Percentiles rank a stretch among this genome's conserved stretches.
phyloP scores from a whole-genome alignment of 2,113 vertebrate genomes.

The Smithornis capensis region DNA sequence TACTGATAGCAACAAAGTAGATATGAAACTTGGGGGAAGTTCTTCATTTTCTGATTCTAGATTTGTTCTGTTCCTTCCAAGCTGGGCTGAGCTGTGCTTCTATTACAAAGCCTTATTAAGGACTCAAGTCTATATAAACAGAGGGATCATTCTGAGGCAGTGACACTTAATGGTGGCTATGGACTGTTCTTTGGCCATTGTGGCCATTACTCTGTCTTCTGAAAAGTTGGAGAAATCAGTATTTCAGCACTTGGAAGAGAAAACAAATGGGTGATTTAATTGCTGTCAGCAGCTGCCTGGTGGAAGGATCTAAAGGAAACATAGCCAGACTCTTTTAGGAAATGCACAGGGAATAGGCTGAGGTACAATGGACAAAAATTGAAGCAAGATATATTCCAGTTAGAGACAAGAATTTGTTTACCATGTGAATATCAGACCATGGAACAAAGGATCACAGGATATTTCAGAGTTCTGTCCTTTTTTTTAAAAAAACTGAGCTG shows the following conservation, averaged over 20 bases:
- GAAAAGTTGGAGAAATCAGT: neutral
- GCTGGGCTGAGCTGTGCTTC: neutral
- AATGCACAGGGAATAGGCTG: neutral
- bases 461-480: neutral
- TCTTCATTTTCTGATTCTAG: neutral
- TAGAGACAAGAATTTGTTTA: accelerated
- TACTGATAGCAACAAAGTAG: accelerated
- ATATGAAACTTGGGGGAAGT: accelerated
- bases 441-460: accelerated
- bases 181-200: accelerated
- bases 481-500: neutral
- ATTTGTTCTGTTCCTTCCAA: neutral
- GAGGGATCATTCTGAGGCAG: neutral
- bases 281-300: neutral
- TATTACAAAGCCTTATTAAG: neutral
- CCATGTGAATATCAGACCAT: accelerated
- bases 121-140: neutral
- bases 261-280: neutral
- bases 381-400: neutral
- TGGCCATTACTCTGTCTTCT: neutral
- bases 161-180: neutral
- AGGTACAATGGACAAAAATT: neutral
- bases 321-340: neutral
- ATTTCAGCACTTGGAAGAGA: neutral
- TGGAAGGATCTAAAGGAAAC: neutral